A percentile compares a stretch with the other conserved stretches of the same genome.
These are phyloP conservation scores for Capitella teleta DNA, from an alignment of 1,140 invertebrate genomes.

Conservation along the genomic window DNA sequence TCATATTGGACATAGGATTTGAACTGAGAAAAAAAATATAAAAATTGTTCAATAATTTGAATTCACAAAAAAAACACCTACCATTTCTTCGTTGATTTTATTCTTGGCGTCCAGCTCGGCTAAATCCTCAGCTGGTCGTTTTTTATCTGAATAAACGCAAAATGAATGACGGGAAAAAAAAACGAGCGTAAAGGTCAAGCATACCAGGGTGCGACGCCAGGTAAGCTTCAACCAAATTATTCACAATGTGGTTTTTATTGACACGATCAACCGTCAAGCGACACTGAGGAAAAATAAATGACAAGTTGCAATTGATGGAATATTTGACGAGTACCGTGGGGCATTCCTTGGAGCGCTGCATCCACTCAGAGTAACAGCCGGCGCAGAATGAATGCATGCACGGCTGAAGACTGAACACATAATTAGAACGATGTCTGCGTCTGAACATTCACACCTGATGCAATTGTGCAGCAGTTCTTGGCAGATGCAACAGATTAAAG, in stretches of 20 bases:
- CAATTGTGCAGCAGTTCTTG: constrained; percentile 38
- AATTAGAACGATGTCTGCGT: not conserved
- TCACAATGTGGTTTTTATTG: constrained; percentile 39
- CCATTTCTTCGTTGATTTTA: constrained; percentile 32
- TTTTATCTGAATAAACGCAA: constrained; percentile 21
- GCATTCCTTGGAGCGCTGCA: constrained; percentile 32
- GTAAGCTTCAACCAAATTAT: constrained; percentile 37
- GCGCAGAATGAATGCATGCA: constrained; percentile 39
- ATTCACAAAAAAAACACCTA: too few species aligned
- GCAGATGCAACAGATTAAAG: constrained; percentile 34
- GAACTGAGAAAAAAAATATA: too few species aligned
- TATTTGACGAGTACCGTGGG: constrained; percentile 25
- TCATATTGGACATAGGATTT: too few species aligned
- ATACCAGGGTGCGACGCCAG: constrained; percentile 14
- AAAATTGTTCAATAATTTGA: too few species aligned
- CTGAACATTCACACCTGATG: constrained; percentile 24
- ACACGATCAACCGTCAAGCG: constrained; percentile 32
- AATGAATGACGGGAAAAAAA: not conserved
- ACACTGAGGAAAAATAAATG: constrained; percentile 22
- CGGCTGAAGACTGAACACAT: constrained; percentile 30
- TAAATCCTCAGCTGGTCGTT: constrained; percentile 31
- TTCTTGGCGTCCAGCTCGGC: constrained; percentile 31
- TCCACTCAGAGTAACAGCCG: constrained; percentile 40
- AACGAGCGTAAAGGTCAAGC: not conserved
- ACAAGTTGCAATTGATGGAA: not conserved